These are phyloP conservation scores for Falco punctatus DNA, from an alignment of 2,113 vertebrate species.

Conservation along the genomic window DNA sequence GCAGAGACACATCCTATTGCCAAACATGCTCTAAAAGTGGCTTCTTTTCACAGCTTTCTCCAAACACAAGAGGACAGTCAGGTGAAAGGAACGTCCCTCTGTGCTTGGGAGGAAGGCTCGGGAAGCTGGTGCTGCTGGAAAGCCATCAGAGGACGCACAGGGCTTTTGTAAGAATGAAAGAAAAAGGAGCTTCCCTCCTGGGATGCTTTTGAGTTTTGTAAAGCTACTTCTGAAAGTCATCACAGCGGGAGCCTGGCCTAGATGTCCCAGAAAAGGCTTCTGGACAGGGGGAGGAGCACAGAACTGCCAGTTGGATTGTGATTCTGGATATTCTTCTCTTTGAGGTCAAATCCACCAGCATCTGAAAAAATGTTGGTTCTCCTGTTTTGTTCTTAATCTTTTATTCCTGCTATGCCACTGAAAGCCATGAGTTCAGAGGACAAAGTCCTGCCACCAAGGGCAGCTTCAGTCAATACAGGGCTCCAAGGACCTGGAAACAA, in stretches of 20 bases:
- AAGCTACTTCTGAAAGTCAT: background rate
- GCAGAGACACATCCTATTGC: background rate
- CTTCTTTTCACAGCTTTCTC: constrained; percentile 7
- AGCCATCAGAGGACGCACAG: background rate
- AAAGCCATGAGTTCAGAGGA: constrained; percentile 1
- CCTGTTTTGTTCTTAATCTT: background rate
- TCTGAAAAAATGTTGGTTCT: background rate
- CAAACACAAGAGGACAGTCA: background rate
- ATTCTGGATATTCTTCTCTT: background rate
- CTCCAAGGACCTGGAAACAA: background rate
- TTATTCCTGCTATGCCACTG: background rate
- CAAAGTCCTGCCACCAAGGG: background rate
- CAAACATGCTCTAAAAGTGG: background rate
- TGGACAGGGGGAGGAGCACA: background rate
- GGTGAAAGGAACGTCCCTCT: background rate
- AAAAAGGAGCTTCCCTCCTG: background rate
- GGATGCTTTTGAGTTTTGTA: background rate
- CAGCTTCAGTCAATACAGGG: background rate
- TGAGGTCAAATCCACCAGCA: background rate
- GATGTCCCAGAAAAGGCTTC: constrained; percentile 23
- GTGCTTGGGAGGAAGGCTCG: background rate
- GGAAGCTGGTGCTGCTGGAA: background rate
- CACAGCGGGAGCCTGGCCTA: background rate
- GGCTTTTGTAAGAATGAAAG: background rate
- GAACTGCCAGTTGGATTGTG: background rate